Conservation (phyloP, 2,113 vertebrate genomes). For the Hydrochoerus hydrochaeris region DNA sequence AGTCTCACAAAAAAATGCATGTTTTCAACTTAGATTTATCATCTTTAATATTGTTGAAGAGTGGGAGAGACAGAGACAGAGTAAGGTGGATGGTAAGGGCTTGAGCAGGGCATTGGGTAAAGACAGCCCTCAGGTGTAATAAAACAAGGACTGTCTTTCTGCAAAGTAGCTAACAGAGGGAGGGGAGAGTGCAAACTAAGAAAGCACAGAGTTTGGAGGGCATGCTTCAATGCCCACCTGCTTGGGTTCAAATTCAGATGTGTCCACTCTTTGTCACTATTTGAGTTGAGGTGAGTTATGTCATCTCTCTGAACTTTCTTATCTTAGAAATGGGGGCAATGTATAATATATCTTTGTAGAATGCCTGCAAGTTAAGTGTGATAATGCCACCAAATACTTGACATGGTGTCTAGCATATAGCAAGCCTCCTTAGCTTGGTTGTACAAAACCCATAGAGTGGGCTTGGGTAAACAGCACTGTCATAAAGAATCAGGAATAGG, state of each 20-base stretch:
- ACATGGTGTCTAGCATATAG: not conserved
- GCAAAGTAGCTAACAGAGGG: not conserved
- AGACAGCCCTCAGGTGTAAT: not conserved
- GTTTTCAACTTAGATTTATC: slow-evolving; percentile 57
- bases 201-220: fast-evolving
- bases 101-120: fast-evolving
- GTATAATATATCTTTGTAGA: fast-evolving
- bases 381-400: not conserved
- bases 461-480: not conserved
- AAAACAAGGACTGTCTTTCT: not conserved
- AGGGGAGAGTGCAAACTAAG: fast-evolving
- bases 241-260: not conserved
- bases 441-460: not conserved
- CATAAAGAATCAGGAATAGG: not conserved
- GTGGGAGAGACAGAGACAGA: not conserved
- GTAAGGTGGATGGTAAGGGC: not conserved
- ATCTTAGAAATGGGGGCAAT: not conserved
- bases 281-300: not conserved
- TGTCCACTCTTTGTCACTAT: fast-evolving
- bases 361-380: not conserved
- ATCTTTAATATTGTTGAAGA: slow-evolving; percentile 65
- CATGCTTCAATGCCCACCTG: not conserved
- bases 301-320: not conserved
- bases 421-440: not conserved
- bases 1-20: not conserved